Conservation (phyloP, 2,888 invertebrate genomes). For the Cephus sareptanus region DNA sequence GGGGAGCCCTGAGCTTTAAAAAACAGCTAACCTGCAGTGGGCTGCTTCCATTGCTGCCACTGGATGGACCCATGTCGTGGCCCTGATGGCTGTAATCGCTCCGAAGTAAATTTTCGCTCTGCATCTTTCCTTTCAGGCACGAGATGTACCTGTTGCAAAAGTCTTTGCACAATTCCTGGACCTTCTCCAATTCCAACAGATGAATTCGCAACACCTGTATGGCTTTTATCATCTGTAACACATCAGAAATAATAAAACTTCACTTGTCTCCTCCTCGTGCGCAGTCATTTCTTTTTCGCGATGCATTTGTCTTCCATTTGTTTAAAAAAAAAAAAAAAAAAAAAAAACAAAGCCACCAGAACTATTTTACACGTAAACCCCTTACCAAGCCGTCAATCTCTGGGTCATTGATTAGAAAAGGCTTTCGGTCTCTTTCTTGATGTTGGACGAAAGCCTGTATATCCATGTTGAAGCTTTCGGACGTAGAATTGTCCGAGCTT, state of each 20-base stretch:
- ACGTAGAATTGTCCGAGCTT: slow-evolving; percentile 85
- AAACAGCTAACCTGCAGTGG: slow-evolving; percentile 64
- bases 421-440: slow-evolving; percentile 86
- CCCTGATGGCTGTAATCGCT: slow-evolving; percentile 78
- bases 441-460: slow-evolving; percentile 90
- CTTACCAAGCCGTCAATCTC: slow-evolving; percentile 94
- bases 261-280: not conserved
- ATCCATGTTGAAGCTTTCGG: slow-evolving; percentile 92
- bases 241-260: slow-evolving; percentile 17
- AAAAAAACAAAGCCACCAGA: not conserved
- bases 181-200: slow-evolving; percentile 91
- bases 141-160: slow-evolving; percentile 94
- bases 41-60: slow-evolving; percentile 64
- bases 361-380: slow-evolving; percentile 24
- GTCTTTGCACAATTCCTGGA: slow-evolving; percentile 93
- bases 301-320: not conserved
- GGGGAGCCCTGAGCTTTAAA: slow-evolving; percentile 37
- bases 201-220: slow-evolving; percentile 93
- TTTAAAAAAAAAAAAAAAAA: not conserved
- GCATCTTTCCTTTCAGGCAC: slow-evolving; percentile 91
- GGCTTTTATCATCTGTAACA: slow-evolving; percentile 82
- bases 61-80: slow-evolving; percentile 60
- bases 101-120: slow-evolving; percentile 85
- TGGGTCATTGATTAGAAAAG: slow-evolving; percentile 89
- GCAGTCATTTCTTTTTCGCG: not conserved